Evolutionary conservation across 1,140 invertebrate genomes (phyloP).

Genomic region (Drosophila jambulina): DNA sequence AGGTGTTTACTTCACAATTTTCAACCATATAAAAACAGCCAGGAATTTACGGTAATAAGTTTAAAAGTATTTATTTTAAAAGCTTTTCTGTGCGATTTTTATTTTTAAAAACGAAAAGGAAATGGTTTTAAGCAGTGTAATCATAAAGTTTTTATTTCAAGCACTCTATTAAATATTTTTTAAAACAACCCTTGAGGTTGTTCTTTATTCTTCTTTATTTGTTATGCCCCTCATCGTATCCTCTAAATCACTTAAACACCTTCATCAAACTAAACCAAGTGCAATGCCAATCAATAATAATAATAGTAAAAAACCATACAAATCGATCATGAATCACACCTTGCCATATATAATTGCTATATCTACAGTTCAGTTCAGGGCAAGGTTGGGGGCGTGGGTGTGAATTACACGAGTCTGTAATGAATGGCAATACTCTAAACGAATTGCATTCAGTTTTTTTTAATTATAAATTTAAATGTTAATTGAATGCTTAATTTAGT

Average conservation of each 20-base stretch:
- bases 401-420: slow-evolving; percentile 38
- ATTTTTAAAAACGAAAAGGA: background rate
- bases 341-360: slow-evolving; percentile 4
- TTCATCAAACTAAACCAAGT: slow-evolving; percentile 17
- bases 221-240: background rate
- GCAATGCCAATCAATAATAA: slow-evolving; percentile 24
- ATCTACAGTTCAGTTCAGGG: background rate
- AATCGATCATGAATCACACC: slow-evolving; percentile 33
- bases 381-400: slow-evolving; percentile 39
- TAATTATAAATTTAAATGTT: background rate
- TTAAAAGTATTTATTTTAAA: background rate
- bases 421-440: slow-evolving; percentile 10
- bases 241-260: slow-evolving; percentile 2
- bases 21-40: background rate
- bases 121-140: background rate
- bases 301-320: slow-evolving; percentile 12
- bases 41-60: background rate
- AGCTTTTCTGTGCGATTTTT: background rate
- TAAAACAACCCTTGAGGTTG: no score
- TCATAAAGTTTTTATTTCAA: no score
- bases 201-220: background rate
- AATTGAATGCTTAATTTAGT: slow-evolving; percentile 5
- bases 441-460: slow-evolving; percentile 25
- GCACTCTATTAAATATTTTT: no score
- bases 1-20: no score